Base-by-base conservation (phyloP, 2,888 invertebrate genomes). In the Andrena trimmerana region DNA sequence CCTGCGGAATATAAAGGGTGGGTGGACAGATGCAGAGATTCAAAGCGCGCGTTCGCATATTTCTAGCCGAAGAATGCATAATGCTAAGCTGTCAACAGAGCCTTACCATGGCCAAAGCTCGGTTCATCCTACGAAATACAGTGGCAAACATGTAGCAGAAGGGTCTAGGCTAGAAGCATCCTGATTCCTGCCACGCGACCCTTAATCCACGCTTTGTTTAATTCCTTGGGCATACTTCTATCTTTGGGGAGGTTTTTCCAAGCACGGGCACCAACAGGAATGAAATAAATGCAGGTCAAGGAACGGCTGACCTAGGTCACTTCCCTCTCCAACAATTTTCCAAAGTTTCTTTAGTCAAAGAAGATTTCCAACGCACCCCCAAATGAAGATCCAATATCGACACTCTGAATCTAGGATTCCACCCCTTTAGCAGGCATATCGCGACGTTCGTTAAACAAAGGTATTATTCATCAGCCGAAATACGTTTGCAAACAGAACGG, bases 61-160 rank as follows among this genome's bases (percentile, higher is more conserved):
- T 57, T 57, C 52, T 20, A 31, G 33, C n/a, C 42, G 24, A 62
- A 48, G 31, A 50, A 65, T n/a, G 66, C 60, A 16, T 80, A 33
- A 66, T 60, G 50, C 59, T 78, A 59, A 78, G 59, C 77, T 60
- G 72, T 36, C 72, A 60, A 36, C 42, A 6, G 27, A 31, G 66
- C 27, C n/a, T n/a, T 24, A n/a, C 27, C 63, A 66, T 31, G n/a
- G 33, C 54, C 50, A 63, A 70, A 77, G 71, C 77, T 62, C 5
- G 62, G 71, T 77, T 80, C 67, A 63, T 71, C 62, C 80, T 48
- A 33, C 71, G 71, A 66, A 67, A 80, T 67, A 77, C 48, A 59
- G 62, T 54, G 77, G 48, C 33, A 33, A 80, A 57, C 50, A 33
- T 16, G n/a, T 2, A 20, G 42, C 71, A 48, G 63, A 63, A 77